phyloP scores from a whole-genome alignment of 2,888 invertebrate genomes.

The Rotaria sp. region DNA sequence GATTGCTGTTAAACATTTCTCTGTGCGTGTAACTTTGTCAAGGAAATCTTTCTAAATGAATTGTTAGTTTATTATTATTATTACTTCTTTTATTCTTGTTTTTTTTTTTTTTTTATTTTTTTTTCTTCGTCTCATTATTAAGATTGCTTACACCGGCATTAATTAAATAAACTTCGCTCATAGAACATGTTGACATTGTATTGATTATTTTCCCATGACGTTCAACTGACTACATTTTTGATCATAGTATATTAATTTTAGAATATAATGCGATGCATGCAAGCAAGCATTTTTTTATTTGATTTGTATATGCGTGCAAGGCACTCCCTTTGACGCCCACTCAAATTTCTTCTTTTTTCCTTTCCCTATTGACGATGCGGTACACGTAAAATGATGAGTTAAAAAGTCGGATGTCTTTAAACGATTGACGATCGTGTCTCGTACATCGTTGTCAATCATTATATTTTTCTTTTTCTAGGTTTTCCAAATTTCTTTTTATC shows the following conservation, averaged over 20 bases:
- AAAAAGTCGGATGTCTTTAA: neutral
- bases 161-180: neutral
- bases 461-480: neutral
- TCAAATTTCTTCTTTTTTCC: neutral
- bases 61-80: conserved; percentile 16
- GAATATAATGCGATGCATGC: neutral
- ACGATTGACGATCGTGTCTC: neutral
- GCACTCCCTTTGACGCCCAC: neutral
- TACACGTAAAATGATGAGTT: neutral
- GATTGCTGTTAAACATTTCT: neutral
- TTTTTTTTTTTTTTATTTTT: neutral
- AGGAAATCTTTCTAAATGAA: conserved; percentile 8
- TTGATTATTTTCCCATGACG: neutral
- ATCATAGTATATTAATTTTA: neutral
- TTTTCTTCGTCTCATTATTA: neutral
- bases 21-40: neutral
- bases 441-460: neutral
- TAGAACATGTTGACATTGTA: neutral
- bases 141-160: neutral
- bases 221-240: neutral
- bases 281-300: neutral
- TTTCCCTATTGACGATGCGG: neutral
- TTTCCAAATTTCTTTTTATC: neutral
- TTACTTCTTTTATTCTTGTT: neutral
- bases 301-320: neutral